Conservation (phyloP, 2,113 vertebrate species). For the Heterochromis multidens region DNA sequence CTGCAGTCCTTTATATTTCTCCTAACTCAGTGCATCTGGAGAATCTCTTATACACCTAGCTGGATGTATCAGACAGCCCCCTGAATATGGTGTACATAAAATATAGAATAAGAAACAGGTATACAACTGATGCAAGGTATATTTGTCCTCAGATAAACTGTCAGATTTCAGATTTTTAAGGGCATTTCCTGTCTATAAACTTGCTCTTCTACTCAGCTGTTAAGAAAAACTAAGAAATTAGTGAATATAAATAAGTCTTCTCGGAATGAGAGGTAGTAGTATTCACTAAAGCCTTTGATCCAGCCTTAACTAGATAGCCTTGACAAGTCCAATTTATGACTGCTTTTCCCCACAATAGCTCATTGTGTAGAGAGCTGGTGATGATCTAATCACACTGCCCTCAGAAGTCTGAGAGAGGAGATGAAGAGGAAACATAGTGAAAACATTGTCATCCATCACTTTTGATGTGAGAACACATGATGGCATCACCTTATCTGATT, state of each 20-base stretch:
- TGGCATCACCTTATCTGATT: slow-evolving; percentile 64
- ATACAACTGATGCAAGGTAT: background rate
- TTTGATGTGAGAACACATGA: slow-evolving; percentile 70
- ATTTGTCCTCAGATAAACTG: background rate
- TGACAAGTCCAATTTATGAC: slow-evolving; percentile 53
- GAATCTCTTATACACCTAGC: slow-evolving; percentile 12
- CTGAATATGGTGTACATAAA: background rate
- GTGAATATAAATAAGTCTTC: slow-evolving; percentile 32
- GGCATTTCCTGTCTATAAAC: background rate
- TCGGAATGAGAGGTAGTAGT: slow-evolving; percentile 28
- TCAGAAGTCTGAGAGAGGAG: slow-evolving; percentile 63
- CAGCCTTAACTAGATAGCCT: slow-evolving; percentile 44
- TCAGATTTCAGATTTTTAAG: background rate
- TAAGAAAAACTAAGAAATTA: slow-evolving; percentile 13
- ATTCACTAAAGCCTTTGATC: slow-evolving; percentile 54
- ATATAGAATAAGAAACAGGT: background rate
- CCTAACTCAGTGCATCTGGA: slow-evolving; percentile 23
- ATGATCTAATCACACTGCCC: slow-evolving; percentile 65
- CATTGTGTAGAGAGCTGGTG: slow-evolving; percentile 57
- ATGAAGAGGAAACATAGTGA: slow-evolving; percentile 60
- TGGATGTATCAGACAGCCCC: background rate
- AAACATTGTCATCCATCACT: slow-evolving; percentile 66
- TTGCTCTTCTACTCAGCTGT: background rate
- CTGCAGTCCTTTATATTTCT: slow-evolving; percentile 34
- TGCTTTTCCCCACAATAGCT: slow-evolving; percentile 51